Conservation (phyloP, 2,113 vertebrate species). For the Anolis carolinensis region DNA sequence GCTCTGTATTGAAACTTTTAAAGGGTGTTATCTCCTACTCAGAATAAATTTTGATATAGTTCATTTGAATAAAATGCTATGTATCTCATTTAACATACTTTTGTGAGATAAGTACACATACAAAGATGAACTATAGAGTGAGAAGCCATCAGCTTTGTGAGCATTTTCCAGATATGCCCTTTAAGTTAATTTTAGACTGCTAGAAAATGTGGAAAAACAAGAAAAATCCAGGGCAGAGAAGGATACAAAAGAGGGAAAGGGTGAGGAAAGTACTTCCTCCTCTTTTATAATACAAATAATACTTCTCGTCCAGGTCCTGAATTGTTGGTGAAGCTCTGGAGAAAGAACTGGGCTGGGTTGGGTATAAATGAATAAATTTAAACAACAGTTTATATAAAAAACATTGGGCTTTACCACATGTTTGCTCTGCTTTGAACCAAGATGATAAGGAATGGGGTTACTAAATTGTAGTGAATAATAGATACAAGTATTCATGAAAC, state of each 20-base stretch:
- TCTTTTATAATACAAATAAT: constrained; percentile 76
- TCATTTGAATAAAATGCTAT: constrained; percentile 66
- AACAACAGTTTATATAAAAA: constrained; percentile 45
- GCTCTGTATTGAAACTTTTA: constrained; percentile 60
- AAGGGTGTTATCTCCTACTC: constrained; percentile 50
- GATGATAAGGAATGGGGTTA: background rate
- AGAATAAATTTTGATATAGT: constrained; percentile 66
- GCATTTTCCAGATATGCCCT: constrained; percentile 72
- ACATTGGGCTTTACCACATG: constrained; percentile 57
- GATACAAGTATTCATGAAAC: constrained; percentile 49
- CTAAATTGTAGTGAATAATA: background rate
- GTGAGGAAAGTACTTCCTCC: constrained; percentile 69
- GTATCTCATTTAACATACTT: constrained; percentile 60
- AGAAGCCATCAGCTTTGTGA: constrained; percentile 64
- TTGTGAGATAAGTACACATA: constrained; percentile 63
- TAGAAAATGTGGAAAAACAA: constrained; percentile 82
- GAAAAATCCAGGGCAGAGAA: constrained; percentile 70
- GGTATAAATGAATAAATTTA: constrained; percentile 40
- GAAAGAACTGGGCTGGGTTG: constrained; percentile 71
- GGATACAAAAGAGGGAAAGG: constrained; percentile 69
- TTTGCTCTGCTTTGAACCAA: constrained; percentile 31
- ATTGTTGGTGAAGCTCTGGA: constrained; percentile 71
- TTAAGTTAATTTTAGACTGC: constrained; percentile 67
- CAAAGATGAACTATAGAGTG: constrained; percentile 61
- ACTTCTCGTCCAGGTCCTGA: constrained; percentile 74